Conservation (phyloP, 1,140 invertebrate genomes). For the Bombus impatiens region DNA sequence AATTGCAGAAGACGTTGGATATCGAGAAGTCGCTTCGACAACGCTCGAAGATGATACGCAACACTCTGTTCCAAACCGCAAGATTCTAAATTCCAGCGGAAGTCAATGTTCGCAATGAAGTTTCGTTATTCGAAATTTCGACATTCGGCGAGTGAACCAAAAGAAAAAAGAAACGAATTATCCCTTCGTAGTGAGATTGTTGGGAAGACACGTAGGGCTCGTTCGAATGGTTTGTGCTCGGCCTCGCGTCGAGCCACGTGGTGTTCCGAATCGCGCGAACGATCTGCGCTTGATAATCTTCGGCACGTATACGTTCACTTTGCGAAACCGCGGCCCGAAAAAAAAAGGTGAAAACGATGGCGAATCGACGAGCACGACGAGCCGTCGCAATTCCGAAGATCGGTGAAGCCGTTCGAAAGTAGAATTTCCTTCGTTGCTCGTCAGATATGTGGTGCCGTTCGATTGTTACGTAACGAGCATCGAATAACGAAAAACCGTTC, state of each 20-base stretch:
- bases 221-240: conserved; percentile 43
- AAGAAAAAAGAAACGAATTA: background rate
- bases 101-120: background rate
- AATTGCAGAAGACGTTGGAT: conserved; percentile 6
- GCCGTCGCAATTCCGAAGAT: background rate
- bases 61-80: background rate
- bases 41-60: conserved; percentile 27
- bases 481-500: conserved; percentile 6
- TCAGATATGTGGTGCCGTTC: conserved; percentile 43
- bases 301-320: conserved; percentile 2
- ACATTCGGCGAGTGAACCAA: background rate
- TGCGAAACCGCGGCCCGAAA: conserved; percentile 7
- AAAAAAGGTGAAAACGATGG: conserved; percentile 8
- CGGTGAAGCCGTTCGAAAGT: conserved; percentile 7
- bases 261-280: conserved; percentile 53
- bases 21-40: background rate
- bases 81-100: background rate
- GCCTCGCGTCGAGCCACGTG: conserved; percentile 54
- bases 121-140: conserved; percentile 6
- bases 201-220: background rate
- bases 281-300: conserved; percentile 24
- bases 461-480: conserved; percentile 35
- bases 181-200: conserved; percentile 29
- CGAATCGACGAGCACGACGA: background rate
- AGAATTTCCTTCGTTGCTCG: background rate